Evolutionary conservation across 2,888 invertebrate genomes (phyloP).

Genomic region (Cosmia pyralina): DNA sequence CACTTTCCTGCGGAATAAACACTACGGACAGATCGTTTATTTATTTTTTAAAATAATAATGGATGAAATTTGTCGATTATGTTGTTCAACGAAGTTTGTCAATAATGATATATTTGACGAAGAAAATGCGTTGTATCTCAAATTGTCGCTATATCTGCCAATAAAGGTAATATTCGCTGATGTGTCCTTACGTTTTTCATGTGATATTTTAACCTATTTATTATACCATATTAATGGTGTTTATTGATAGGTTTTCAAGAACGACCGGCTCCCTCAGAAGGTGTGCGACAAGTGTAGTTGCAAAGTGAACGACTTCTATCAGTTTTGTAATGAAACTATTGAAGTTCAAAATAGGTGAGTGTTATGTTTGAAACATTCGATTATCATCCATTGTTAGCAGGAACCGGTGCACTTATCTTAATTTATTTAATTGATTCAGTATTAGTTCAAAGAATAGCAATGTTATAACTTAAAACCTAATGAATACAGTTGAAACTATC

Average conservation of each 20-base stretch:
- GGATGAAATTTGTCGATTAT: constrained; percentile 86
- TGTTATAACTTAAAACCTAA: constrained; percentile 10
- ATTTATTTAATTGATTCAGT: constrained; percentile 37
- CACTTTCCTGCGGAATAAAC: constrained; percentile 80
- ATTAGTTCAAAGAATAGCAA: constrained; percentile 7
- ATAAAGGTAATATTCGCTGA: constrained; percentile 90
- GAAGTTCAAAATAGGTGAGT: constrained; percentile 91
- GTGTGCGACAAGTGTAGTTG: constrained; percentile 93
- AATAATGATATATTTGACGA: constrained; percentile 93
- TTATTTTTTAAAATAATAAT: constrained; percentile 74
- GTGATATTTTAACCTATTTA: constrained; percentile 67
- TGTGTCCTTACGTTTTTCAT: constrained; percentile 48
- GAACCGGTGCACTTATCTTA: constrained; percentile 46
- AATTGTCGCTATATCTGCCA: constrained; percentile 93
- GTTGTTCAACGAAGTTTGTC: constrained; percentile 88
- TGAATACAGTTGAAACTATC: constrained; percentile 1
- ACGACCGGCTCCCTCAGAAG: constrained; percentile 93
- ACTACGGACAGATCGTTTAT: constrained; percentile 68
- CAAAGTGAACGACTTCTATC: constrained; percentile 93
- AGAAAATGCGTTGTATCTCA: constrained; percentile 92
- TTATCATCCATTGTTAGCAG: constrained; percentile 29
- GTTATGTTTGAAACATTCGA: constrained; percentile 29
- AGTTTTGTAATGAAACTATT: constrained; percentile 93
- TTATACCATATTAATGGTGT: constrained; percentile 44
- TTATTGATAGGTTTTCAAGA: constrained; percentile 90